Base-by-base conservation (phyloP, 2,797 vertebrate species). In the Eutrigla gurnardus region DNA sequence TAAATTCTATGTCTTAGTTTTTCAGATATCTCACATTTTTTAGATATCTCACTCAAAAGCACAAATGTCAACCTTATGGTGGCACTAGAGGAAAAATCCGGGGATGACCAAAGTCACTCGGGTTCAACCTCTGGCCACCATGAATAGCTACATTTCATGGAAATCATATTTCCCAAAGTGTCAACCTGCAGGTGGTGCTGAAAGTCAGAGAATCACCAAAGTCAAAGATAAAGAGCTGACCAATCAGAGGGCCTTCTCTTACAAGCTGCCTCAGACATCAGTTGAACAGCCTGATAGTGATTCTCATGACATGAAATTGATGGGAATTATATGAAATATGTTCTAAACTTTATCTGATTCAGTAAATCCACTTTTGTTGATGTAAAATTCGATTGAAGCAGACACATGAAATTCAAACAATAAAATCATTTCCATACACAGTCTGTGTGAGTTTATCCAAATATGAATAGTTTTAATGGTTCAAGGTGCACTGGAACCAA, bases 381-480 rank as follows among this genome's bases (percentile, higher is more conserved):
- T 55, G 14, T 13, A 36, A 33, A 33, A 17, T 33, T 2, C 3
- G 3, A 13, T 58, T 57, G 0, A 39, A 3, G 9, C 3, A 15
- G 10, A 55, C 60, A 47, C n/a, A 9, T 15, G 12, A 70, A 25
- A 49, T 15, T 9, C 1, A 36, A 64, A 42, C 33, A 52, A 47
- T 4, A 2, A 39, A 50, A 58, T 3, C 0, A 35, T 36, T n/a
- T 43, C 17, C 3, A 7, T 9, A 35, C 1, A 36, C 32, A 57
- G 52, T 54, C 40, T 35, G 40, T 18, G 17, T 62, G 10, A 47
- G 36, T 11, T 63, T 3, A 57, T 14, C 40, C 7, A 7, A 40
- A 62, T 3, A 11, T 35, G 32, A 52, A 25, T 32, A 46, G 43
- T 57, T 73, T 64, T 70, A 57, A 69, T 62, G 25, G n/a, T 42